Base-by-base conservation (phyloP, 2,797 vertebrate genomes). In the Agapornis canus region DNA sequence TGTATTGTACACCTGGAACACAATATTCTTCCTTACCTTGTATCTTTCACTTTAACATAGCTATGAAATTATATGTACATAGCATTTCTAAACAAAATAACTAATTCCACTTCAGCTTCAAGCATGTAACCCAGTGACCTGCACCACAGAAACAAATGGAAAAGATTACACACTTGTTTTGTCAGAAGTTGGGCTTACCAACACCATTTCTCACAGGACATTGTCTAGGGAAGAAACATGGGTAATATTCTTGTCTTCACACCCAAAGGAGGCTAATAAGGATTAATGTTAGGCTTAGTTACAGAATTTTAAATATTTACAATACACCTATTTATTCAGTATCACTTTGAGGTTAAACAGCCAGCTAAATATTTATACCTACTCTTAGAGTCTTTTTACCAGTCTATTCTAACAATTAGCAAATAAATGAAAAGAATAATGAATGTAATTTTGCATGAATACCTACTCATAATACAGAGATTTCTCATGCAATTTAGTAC, bases 241-340 rank as follows among this genome's bases (percentile, higher is more conserved):
- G 77, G 37, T 94, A 94, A 94, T 93, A 61, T 86, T 73, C 82
- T 90, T 91, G 95, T 92, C 91, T 93, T 82, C 63, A 73, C 29
- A 48, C 83, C 75, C 78, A 26, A 82, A 85, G 82, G 90, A 90
- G 93, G 90, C 86, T 97, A 96, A 96, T 96, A 94, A 90, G 92
- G 95, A 97, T 97, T 97, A 97, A 92, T 94, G 66, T 72, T 72
- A 95, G 75, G 88, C 88, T 97, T 96, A 95, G 84, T 87, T 65
- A 91, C 40, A 82, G 93, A 92, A 91, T 85, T 97, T 97, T 94
- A 97, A 97, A 96, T 97, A 97, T 97, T 97, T 97, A 94, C 96
- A 94, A 79, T 95, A 35, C 37, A 94, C 75, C 78, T 97, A 92
- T 96, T 96, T 96, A 93, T 82, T 94, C 63, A 92, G 90, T 79